Evolutionary conservation across 2,888 invertebrate species (phyloP).

Genomic region (Eucriotettix oculatus): DNA sequence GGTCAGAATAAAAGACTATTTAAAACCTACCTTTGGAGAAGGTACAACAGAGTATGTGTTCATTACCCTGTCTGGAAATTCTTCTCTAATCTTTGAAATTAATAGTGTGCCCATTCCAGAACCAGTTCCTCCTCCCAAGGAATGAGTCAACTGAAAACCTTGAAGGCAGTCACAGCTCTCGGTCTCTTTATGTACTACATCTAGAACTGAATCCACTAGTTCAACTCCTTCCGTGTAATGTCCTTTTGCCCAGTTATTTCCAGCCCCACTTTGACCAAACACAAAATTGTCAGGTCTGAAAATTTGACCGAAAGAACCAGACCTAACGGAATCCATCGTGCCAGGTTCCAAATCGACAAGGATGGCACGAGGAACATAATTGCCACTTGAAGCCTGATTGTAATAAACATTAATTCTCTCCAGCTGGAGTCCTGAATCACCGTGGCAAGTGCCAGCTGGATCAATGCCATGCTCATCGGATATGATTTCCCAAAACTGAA

Average conservation of each 20-base stretch:
- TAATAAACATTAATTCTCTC: too few relatives aligned
- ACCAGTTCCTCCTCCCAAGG: constrained; percentile 41
- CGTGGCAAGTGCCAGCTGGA: too few relatives aligned
- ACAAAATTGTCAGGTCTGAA: constrained; percentile 86
- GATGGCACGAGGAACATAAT: constrained; percentile 63
- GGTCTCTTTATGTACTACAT: constrained; percentile 37
- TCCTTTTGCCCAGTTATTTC: constrained; percentile 78
- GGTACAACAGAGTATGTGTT: constrained; percentile 71
- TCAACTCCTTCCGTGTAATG: constrained; percentile 72
- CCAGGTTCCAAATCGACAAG: constrained; percentile 62
- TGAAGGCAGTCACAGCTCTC: constrained; percentile 38
- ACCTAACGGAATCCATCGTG: constrained; percentile 79
- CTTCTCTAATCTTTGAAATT: constrained; percentile 39
- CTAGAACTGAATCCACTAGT: constrained; percentile 42
- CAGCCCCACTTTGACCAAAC: constrained; percentile 49
- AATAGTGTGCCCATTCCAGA: constrained; percentile 42
- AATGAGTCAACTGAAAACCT: constrained; percentile 37
- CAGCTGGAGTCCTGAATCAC: too few relatives aligned
- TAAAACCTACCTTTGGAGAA: constrained; percentile 49
- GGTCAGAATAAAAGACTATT: too few relatives aligned
- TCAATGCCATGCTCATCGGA: too few relatives aligned
- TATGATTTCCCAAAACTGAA: too few relatives aligned
- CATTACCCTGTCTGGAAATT: constrained; percentile 52
- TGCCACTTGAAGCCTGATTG: constrained; percentile 36
- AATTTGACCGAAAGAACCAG: constrained; percentile 70